Conservation (phyloP, 35 echinoderm and acorn worm genomes). For the Eucidaris tribuloides region DNA sequence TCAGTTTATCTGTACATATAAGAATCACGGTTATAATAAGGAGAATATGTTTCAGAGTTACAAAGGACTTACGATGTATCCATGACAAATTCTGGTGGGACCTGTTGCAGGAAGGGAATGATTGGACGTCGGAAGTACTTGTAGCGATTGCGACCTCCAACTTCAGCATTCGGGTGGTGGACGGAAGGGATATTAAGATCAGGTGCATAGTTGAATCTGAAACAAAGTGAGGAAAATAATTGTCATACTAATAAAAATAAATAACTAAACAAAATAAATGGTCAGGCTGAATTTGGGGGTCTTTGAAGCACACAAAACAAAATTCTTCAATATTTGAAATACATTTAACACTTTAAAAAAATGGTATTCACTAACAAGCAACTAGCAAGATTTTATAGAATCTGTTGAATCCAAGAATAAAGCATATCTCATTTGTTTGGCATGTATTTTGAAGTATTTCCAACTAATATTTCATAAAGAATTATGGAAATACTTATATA, state of each 20-base stretch:
- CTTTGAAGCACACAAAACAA: neutral
- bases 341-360: no score
- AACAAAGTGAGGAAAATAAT: constrained; percentile 5
- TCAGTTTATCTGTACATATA: no score
- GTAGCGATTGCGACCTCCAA: constrained; percentile 82
- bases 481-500: no score
- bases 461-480: no score
- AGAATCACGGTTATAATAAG: no score
- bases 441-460: no score
- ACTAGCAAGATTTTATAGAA: no score
- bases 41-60: no score
- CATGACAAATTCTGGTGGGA: constrained; percentile 91
- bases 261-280: neutral
- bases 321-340: neutral
- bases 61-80: constrained; percentile 90
- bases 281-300: neutral
- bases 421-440: no score
- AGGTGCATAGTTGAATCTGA: constrained; percentile 97
- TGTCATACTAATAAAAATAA: neutral
- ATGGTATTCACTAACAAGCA: no score
- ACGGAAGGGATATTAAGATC: constrained; percentile 56
- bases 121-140: constrained; percentile 93
- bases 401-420: no score
- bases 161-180: constrained; percentile 40
- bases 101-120: constrained; percentile 95